These are phyloP conservation scores for Hirtodrosophila duncani DNA, from an alignment of 2,888 invertebrate species.

Conservation along the genomic window DNA sequence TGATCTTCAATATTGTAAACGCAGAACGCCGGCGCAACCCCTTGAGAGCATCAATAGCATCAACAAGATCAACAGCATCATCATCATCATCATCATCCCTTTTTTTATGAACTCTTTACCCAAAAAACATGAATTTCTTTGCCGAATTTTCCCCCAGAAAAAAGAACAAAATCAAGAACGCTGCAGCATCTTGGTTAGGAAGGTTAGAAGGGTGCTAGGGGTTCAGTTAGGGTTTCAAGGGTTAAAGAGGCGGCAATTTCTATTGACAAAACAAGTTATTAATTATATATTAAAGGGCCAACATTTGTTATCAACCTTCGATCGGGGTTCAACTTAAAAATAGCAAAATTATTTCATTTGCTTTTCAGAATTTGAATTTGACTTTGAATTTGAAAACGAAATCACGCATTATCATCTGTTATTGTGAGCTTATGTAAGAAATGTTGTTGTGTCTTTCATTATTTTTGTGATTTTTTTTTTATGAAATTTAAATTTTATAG, in stretches of 20 bases:
- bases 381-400: too few species aligned
- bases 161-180: conserved; percentile 22
- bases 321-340: conserved; percentile 26
- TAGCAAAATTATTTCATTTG: conserved; percentile 45
- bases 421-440: conserved; percentile 52
- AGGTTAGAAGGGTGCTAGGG: conserved; percentile 8
- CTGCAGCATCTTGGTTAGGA: conserved; percentile 42
- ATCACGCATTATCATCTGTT: conserved; percentile 39
- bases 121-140: conserved; percentile 40
- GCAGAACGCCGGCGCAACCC: neutral
- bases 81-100: conserved; percentile 32
- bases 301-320: neutral
- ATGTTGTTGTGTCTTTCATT: conserved; percentile 7
- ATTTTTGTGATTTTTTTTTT: conserved; percentile 11
- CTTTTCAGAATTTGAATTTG: too few species aligned
- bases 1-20: conserved; percentile 48
- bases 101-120: conserved; percentile 52
- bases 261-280: conserved; percentile 69
- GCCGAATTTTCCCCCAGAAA: conserved; percentile 40
- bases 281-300: conserved; percentile 37
- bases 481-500: conserved; percentile 2
- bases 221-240: conserved; percentile 37
- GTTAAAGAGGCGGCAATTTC: conserved; percentile 5
- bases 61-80: conserved; percentile 18
- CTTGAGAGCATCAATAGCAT: conserved; percentile 13